These are phyloP conservation scores for Tipula vernalis DNA, from an alignment of 2,888 invertebrate species.

Conservation along the genomic window DNA sequence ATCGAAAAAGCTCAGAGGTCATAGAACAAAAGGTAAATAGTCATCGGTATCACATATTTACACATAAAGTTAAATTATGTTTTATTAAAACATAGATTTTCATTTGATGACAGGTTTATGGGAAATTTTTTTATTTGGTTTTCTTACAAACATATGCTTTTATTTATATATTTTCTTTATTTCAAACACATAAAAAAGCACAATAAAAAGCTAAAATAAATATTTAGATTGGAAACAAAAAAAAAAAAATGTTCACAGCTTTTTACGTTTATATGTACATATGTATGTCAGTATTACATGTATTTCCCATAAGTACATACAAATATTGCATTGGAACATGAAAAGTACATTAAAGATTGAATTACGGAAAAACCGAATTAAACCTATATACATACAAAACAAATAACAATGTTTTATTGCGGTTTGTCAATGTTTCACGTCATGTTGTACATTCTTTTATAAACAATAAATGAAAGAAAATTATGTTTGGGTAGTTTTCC, in stretches of 20 bases:
- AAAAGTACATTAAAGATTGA: not conserved
- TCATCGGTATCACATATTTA: not conserved
- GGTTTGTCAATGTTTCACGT: not conserved
- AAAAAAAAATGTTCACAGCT: not conserved
- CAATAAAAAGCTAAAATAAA: not conserved
- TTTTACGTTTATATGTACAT: not conserved
- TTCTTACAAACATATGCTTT: not conserved
- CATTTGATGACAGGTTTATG: not conserved
- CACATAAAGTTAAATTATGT: not conserved
- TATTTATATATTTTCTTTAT: conserved; percentile 4
- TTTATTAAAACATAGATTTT: conserved; percentile 4
- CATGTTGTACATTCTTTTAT: too few species aligned
- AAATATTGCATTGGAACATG: not conserved
- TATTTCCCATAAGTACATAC: not conserved
- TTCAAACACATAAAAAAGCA: not conserved
- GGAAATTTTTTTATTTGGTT: not conserved
- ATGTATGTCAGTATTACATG: not conserved
- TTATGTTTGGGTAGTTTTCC: not conserved
- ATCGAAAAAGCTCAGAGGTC: not conserved
- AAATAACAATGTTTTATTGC: not conserved
- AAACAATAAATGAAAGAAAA: too few species aligned
- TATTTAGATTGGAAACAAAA: not conserved
- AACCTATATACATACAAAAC: not conserved
- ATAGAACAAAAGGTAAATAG: not conserved
- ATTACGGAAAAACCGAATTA: not conserved